Conservation (phyloP, 2,113 vertebrate species). For the Nestor notabilis region DNA sequence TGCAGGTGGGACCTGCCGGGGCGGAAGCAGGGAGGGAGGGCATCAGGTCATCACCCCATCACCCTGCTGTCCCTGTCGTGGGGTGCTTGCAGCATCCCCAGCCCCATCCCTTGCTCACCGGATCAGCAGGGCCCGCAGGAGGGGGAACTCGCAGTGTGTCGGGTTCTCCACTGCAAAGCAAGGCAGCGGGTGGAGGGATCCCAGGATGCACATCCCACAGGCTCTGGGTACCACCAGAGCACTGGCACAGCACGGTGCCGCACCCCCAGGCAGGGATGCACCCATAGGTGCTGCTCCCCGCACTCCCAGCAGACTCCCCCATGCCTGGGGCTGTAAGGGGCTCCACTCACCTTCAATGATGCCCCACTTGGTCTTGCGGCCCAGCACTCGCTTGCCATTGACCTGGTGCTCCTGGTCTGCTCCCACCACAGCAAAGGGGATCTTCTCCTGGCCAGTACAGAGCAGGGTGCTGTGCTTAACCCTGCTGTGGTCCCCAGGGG, state of each 20-base stretch:
- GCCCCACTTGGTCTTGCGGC: slow-evolving; percentile 97
- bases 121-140: slow-evolving; percentile 91
- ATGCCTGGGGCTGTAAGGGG: neutral
- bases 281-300: neutral
- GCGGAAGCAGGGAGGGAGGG: neutral
- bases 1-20: slow-evolving; percentile 87
- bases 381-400: slow-evolving; percentile 90
- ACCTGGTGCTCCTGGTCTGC: slow-evolving; percentile 92
- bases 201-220: accelerated
- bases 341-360: slow-evolving; percentile 88
- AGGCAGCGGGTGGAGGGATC: neutral
- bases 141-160: slow-evolving; percentile 89
- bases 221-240: accelerated
- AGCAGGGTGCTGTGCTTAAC: neutral
- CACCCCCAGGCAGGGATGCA: neutral
- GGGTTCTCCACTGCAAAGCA: slow-evolving; percentile 89
- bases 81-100: no score
- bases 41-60: neutral
- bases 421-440: slow-evolving; percentile 95
- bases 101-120: slow-evolving; percentile 75
- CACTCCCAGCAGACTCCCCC: accelerated
- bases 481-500: accelerated
- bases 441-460: slow-evolving; percentile 79
- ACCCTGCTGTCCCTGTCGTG: accelerated
- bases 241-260: accelerated